Evolutionary conservation across 2,888 invertebrate species (phyloP).

Genomic region (Ernsta delagoae): DNA sequence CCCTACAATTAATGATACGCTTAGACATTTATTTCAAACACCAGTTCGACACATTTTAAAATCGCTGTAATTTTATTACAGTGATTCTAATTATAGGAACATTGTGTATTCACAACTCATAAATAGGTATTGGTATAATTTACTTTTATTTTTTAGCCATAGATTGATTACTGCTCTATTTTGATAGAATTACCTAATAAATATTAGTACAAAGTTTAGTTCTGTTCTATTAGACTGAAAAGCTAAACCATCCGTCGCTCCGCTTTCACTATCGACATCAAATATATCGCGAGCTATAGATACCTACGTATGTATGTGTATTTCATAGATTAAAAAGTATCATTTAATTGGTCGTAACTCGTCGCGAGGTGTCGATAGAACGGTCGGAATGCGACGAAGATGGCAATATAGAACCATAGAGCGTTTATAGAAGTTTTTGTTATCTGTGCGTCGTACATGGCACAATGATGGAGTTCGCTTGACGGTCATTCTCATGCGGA

Average conservation of each 20-base stretch:
- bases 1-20: conserved; percentile 1
- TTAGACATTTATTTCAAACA: not conserved
- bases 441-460: conserved; percentile 31
- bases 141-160: too few species aligned
- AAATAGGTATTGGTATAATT: too few species aligned
- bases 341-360: conserved; percentile 46
- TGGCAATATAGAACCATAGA: conserved; percentile 28
- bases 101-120: too few species aligned
- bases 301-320: conserved; percentile 19
- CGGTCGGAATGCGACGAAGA: conserved; percentile 41
- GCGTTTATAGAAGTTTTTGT: conserved; percentile 34
- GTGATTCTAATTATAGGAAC: not conserved
- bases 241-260: not conserved
- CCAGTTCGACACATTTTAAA: not conserved
- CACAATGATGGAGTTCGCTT: conserved; percentile 32
- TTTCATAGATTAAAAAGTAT: conserved; percentile 46
- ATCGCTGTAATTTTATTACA: not conserved
- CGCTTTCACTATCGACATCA: not conserved
- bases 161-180: too few species aligned
- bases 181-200: too few species aligned
- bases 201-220: too few species aligned
- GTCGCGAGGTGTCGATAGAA: conserved; percentile 43
- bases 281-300: conserved; percentile 13
- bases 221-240: too few species aligned
- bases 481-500: conserved; percentile 25